Evolutionary conservation across 2,888 invertebrate genomes (phyloP).

Genomic region (Sinotaia quadrata): DNA sequence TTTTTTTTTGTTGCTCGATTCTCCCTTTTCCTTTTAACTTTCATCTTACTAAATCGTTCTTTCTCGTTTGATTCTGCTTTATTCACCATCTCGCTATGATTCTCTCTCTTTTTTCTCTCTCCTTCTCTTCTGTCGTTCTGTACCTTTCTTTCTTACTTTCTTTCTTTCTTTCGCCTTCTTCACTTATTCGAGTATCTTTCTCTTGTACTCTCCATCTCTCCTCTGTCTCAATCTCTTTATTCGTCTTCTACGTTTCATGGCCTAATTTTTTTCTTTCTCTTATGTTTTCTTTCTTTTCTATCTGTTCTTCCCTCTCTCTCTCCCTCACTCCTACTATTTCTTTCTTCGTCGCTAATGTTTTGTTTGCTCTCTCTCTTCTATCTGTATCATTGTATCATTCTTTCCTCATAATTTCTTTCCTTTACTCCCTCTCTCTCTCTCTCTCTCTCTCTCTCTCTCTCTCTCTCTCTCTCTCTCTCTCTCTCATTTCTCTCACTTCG

Average conservation of each 20-base stretch:
- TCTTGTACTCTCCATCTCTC: neutral
- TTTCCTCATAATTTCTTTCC: conserved; percentile 1
- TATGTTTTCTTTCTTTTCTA: neutral
- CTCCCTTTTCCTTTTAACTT: conserved; percentile 1
- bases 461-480: conserved; percentile 5
- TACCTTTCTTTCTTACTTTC: neutral
- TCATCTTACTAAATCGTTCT: neutral
- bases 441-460: conserved; percentile 12
- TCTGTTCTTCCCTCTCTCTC: conserved; percentile 3
- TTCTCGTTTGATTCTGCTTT: neutral
- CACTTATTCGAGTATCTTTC: neutral
- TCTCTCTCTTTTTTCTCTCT: neutral
- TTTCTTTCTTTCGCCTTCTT: neutral
- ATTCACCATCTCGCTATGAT: neutral
- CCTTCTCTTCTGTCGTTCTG: neutral
- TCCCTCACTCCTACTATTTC: neutral
- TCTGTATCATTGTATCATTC: neutral
- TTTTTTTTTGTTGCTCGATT: too few species aligned
- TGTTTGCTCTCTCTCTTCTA: neutral
- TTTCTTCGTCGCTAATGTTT: neutral
- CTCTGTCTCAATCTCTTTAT: conserved; percentile 4
- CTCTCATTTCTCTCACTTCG: too few species aligned
- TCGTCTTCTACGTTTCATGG: too few species aligned
- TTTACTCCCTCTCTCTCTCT: conserved; percentile 3
- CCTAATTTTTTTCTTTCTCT: too few species aligned